These are phyloP conservation scores for Plagodis pulveraria DNA, from an alignment of 2,888 invertebrate species.

Conservation along the genomic window DNA sequence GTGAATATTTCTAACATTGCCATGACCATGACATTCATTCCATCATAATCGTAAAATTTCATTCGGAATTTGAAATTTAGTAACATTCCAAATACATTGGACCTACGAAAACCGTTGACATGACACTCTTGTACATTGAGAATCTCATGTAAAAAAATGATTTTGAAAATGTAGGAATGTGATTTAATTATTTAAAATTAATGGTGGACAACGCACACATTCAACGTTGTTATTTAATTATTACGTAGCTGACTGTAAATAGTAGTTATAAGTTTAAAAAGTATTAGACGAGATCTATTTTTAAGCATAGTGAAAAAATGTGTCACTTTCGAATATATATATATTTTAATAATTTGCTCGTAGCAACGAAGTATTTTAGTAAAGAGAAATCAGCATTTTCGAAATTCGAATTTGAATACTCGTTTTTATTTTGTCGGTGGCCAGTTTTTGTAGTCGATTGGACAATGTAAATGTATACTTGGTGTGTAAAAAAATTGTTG, in stretches of 20 bases:
- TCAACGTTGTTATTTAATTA: constrained; percentile 51
- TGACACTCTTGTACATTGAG: constrained; percentile 51
- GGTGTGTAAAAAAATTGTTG: constrained; percentile 65
- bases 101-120: constrained; percentile 39
- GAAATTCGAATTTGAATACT: constrained; percentile 43
- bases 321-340: constrained; percentile 66
- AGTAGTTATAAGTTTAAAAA: constrained; percentile 65
- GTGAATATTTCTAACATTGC: constrained; percentile 16
- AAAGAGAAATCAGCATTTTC: constrained; percentile 26
- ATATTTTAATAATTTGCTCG: constrained; percentile 73
- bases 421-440: constrained; percentile 53
- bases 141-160: constrained; percentile 58
- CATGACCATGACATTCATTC: constrained; percentile 41
- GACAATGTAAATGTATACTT: constrained; percentile 52
- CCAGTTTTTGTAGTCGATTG: constrained; percentile 64
- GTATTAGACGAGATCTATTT: constrained; percentile 73
- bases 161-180: constrained; percentile 36
- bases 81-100: constrained; percentile 58
- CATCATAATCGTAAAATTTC: constrained; percentile 33
- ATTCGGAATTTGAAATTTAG: constrained; percentile 28
- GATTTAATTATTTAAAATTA: constrained; percentile 31
- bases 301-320: constrained; percentile 61
- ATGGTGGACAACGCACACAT: constrained; percentile 38
- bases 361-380: constrained; percentile 79
- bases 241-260: constrained; percentile 70